These are phyloP conservation scores for Scaptomyza montana DNA, from an alignment of 1,140 invertebrate genomes.

Conservation along the genomic window DNA sequence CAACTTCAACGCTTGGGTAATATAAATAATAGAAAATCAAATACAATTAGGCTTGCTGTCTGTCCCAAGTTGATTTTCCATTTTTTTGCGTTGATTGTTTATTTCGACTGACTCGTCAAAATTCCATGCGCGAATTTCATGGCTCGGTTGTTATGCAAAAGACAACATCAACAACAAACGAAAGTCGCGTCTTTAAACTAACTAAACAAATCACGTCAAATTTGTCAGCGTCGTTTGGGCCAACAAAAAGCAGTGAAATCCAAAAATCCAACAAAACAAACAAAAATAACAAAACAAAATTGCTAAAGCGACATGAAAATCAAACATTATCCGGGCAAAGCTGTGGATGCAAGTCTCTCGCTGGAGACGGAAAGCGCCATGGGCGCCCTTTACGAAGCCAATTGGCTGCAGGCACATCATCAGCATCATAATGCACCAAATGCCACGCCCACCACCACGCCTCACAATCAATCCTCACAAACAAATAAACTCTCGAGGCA, in stretches of 20 bases:
- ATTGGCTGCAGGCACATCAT: constrained; percentile 88
- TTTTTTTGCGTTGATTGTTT: background rate
- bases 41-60: constrained; percentile 49
- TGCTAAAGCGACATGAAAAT: constrained; percentile 88
- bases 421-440: constrained; percentile 56
- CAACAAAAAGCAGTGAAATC: constrained; percentile 20
- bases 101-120: constrained; percentile 62
- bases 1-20: constrained; percentile 50
- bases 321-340: constrained; percentile 91
- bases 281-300: constrained; percentile 26
- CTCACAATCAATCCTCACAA: background rate
- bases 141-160: constrained; percentile 74
- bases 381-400: constrained; percentile 92
- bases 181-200: constrained; percentile 28
- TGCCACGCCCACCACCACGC: constrained; percentile 80
- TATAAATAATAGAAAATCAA: constrained; percentile 66
- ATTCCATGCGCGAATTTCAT: constrained; percentile 74
- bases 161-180: constrained; percentile 28
- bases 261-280: constrained; percentile 1
- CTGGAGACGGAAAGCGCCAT: constrained; percentile 87
- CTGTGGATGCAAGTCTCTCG: constrained; percentile 86
- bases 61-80: background rate
- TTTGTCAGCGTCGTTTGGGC: constrained; percentile 23
- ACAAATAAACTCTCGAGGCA: constrained; percentile 48
- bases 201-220: constrained; percentile 65